These are phyloP conservation scores for Triplophysa bombifrons DNA, from an alignment of 2,797 vertebrate species.

Conservation along the genomic window DNA sequence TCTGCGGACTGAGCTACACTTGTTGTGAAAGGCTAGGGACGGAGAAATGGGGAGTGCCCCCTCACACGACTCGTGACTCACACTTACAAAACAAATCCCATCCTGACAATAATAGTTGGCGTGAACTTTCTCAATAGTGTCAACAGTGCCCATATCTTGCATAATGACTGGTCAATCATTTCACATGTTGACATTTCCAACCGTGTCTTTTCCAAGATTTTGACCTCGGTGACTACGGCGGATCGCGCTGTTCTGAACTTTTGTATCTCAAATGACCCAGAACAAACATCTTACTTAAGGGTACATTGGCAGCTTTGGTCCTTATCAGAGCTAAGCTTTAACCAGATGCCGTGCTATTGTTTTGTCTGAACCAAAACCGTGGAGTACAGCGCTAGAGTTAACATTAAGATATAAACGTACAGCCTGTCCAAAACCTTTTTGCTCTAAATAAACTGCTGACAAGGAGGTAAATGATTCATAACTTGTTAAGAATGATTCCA, in stretches of 20 bases:
- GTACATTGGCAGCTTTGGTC: neutral
- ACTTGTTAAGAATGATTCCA: neutral
- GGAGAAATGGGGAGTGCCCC: slow-evolving; percentile 35
- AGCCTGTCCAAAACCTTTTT: neutral
- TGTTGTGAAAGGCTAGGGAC: slow-evolving; percentile 55
- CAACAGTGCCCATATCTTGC: slow-evolving; percentile 25
- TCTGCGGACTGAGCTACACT: slow-evolving; percentile 39
- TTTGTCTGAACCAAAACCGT: slow-evolving; percentile 16
- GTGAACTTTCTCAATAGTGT: slow-evolving; percentile 22
- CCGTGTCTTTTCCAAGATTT: slow-evolving; percentile 44
- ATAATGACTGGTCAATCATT: slow-evolving; percentile 49
- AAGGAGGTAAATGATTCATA: neutral
- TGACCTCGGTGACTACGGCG: slow-evolving; percentile 26
- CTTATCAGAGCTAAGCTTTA: slow-evolving; percentile 1
- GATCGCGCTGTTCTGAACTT: slow-evolving; percentile 33
- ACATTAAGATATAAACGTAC: neutral
- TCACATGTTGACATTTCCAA: slow-evolving; percentile 45
- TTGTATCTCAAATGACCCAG: slow-evolving; percentile 33
- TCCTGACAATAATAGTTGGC: slow-evolving; percentile 17
- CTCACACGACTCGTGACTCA: neutral
- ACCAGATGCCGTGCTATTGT: slow-evolving; percentile 3
- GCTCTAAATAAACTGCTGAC: neutral
- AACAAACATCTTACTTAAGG: slow-evolving; percentile 36
- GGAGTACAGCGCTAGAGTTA: neutral
- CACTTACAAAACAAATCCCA: slow-evolving; percentile 18